Percentiles rank a stretch among this genome's conserved stretches.
phyloP scores from a whole-genome alignment of 2,113 vertebrate species.

The Petroica traversi region DNA sequence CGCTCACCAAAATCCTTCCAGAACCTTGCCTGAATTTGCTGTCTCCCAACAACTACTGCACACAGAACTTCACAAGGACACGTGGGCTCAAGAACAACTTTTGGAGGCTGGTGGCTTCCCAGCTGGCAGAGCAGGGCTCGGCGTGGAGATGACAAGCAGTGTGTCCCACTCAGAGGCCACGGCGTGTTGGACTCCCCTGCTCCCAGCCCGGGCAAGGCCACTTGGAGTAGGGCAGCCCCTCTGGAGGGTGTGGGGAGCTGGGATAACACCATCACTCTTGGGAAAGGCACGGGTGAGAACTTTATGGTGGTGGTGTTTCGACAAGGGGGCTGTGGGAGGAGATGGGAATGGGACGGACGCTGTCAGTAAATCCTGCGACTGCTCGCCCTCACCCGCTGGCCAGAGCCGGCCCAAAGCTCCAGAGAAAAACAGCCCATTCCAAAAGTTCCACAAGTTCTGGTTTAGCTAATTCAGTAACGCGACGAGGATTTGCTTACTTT shows the following conservation, averaged over 20 bases:
- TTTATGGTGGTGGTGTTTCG: not conserved
- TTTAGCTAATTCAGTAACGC: not conserved
- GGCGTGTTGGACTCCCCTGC: not conserved
- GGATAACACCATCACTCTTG: not conserved
- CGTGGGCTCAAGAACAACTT: slow-evolving; percentile 33
- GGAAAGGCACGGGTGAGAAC: not conserved
- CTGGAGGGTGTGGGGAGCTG: not conserved
- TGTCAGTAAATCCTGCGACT: accelerated
- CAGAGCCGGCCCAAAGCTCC: not conserved
- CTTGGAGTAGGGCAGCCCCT: not conserved
- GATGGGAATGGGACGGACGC: accelerated
- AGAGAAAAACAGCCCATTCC: not conserved
- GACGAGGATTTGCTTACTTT: not conserved
- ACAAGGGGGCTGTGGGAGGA: not conserved
- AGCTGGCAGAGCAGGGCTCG: slow-evolving; percentile 32
- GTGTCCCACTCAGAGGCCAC: not conserved
- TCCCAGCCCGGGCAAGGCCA: not conserved
- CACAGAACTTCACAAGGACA: slow-evolving; percentile 19
- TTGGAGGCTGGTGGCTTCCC: not conserved
- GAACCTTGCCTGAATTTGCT: slow-evolving; percentile 38
- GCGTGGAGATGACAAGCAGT: not conserved
- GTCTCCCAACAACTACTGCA: not conserved
- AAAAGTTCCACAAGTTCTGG: not conserved
- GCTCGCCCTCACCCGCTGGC: accelerated
- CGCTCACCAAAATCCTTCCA: slow-evolving; percentile 66